Evolutionary conservation across 2,113 vertebrate genomes (phyloP).

Genomic region (Podocnemis expansa): DNA sequence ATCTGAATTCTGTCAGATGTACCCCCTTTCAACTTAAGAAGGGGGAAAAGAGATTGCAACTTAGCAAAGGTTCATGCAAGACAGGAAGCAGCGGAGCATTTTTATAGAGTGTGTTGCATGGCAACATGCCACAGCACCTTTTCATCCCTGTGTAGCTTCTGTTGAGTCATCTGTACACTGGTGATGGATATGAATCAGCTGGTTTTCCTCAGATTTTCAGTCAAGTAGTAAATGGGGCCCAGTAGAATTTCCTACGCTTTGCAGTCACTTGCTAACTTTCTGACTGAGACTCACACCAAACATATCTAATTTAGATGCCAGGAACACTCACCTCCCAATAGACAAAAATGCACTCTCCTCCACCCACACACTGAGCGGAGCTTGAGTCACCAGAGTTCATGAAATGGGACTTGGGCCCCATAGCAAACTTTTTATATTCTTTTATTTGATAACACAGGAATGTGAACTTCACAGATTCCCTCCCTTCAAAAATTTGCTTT

Average conservation of each 20-base stretch:
- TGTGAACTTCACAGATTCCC: not conserved
- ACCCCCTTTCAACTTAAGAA: slow-evolving; percentile 25
- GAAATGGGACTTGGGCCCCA: not conserved
- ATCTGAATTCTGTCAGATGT: slow-evolving; percentile 10
- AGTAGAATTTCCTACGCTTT: not conserved
- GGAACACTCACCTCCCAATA: not conserved
- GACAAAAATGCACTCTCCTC: not conserved
- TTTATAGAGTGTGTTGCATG: not conserved
- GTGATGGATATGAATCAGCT: not conserved
- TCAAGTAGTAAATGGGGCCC: not conserved
- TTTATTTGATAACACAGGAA: not conserved
- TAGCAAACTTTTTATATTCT: not conserved
- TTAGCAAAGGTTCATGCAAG: not conserved
- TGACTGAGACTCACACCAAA: slow-evolving; percentile 22
- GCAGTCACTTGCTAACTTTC: not conserved
- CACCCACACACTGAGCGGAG: not conserved
- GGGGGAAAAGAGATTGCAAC: not conserved
- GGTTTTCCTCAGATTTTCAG: not conserved
- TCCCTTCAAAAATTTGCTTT: no score
- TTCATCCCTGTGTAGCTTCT: slow-evolving; percentile 15
- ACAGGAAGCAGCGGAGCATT: not conserved
- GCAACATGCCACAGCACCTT: not conserved
- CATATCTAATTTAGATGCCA: slow-evolving; percentile 1
- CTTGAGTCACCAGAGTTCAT: not conserved
- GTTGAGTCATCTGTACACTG: not conserved